These are phyloP conservation scores for Venustoraphidia nigricollis DNA, from an alignment of 2,888 invertebrate genomes.

Conservation along the genomic window DNA sequence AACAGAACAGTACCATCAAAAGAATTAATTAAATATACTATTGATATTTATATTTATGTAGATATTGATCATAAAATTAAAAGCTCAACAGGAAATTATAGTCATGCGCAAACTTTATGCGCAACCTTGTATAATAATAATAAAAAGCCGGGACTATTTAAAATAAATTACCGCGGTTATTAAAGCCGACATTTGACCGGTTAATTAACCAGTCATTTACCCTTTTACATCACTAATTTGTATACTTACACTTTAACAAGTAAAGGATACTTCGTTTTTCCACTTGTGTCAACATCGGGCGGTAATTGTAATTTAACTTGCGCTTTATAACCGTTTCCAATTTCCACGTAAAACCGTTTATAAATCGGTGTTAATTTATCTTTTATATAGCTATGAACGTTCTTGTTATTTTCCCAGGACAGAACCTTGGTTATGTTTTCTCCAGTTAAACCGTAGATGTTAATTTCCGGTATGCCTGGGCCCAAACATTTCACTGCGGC, in stretches of 20 bases:
- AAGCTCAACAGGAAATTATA: too few species aligned
- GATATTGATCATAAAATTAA: too few species aligned
- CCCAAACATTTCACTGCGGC: slow-evolving; percentile 69
- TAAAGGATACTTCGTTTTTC: slow-evolving; percentile 61
- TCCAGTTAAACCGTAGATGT: slow-evolving; percentile 32
- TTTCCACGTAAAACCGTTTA: slow-evolving; percentile 46
- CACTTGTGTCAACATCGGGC: slow-evolving; percentile 47
- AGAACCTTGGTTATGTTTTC: slow-evolving; percentile 26
- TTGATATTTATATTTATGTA: too few species aligned
- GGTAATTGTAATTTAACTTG: slow-evolving; percentile 63
- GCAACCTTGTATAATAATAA: too few species aligned
- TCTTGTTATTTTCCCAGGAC: slow-evolving; percentile 54
- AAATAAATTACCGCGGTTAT: too few species aligned
- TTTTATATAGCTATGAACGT: slow-evolving; percentile 31
- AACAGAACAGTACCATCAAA: too few species aligned
- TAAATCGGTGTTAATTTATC: slow-evolving; percentile 38
- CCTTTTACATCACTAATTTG: too few species aligned
- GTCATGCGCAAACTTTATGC: too few species aligned
- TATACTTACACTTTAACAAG: slow-evolving; percentile 65
- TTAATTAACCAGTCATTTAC: too few species aligned
- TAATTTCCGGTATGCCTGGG: slow-evolving; percentile 63
- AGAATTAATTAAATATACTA: too few species aligned
- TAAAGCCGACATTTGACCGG: too few species aligned
- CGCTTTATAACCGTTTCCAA: slow-evolving; percentile 44
- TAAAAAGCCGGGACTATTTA: too few species aligned